These are phyloP conservation scores for Pseudomugil gertrudae DNA, from an alignment of 2,797 vertebrate species.

Conservation along the genomic window DNA sequence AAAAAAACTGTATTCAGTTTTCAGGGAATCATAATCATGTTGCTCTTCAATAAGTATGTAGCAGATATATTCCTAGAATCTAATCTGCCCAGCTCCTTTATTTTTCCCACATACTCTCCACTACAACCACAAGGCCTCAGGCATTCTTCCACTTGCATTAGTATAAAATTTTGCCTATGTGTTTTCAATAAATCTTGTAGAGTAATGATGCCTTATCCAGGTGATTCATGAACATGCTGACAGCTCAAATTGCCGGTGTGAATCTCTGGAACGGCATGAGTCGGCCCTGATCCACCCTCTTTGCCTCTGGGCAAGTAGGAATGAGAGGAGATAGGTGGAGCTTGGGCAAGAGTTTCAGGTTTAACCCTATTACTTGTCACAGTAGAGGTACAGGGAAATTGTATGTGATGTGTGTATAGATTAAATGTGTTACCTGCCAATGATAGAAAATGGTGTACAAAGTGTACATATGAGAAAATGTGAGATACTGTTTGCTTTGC, in stretches of 20 bases:
- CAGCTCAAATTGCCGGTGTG: slow-evolving; percentile 86
- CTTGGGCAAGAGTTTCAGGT: slow-evolving; percentile 53
- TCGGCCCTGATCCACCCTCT: slow-evolving; percentile 65
- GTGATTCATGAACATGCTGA: slow-evolving; percentile 84
- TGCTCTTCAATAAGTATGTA: slow-evolving; percentile 8
- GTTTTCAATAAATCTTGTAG: slow-evolving; percentile 83
- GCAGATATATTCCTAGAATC: slow-evolving; percentile 16
- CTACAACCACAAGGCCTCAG: slow-evolving; percentile 44
- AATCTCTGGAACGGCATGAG: slow-evolving; percentile 84
- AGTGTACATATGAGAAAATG: neutral
- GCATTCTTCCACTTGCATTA: slow-evolving; percentile 68
- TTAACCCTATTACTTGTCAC: slow-evolving; percentile 67
- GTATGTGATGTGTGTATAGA: neutral
- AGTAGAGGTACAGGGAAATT: slow-evolving; percentile 22
- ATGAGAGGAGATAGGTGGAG: slow-evolving; percentile 50
- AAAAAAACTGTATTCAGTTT: slow-evolving; percentile 2
- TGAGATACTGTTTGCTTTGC: neutral
- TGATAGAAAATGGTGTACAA: neutral
- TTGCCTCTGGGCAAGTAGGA: slow-evolving; percentile 61
- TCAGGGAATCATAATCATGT: neutral
- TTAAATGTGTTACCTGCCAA: neutral
- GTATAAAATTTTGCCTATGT: slow-evolving; percentile 78
- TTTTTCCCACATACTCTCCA: slow-evolving; percentile 57
- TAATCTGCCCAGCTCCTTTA: slow-evolving; percentile 7
- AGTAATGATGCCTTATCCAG: slow-evolving; percentile 82